Base-by-base conservation (phyloP, 1,140 invertebrate species). In the Druon quercuslanigerum region DNA sequence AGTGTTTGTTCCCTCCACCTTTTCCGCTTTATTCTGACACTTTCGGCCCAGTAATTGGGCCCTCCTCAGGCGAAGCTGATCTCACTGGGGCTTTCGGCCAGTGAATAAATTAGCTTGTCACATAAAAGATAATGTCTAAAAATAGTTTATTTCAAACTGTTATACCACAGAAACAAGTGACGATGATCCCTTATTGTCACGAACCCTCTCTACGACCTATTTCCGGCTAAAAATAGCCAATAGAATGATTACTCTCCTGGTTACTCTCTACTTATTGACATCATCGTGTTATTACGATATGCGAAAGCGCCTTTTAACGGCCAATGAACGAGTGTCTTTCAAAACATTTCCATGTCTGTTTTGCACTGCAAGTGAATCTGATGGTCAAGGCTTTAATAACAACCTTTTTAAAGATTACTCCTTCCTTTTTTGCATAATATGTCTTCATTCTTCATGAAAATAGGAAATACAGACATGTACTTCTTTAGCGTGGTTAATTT, bases 201-300 rank as follows among this genome's bases (percentile, higher is more conserved):
- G 78, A 85, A 83, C 88, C 85, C 86, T 87, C 81, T 74, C 46
- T 84, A 83, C 86, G 89, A 89, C 87, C 89, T 87, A 91, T 90
- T 90, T 90, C 85, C 84, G 83, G 79, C 89, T 91, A 91, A 90
- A 90, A 91, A 91, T 91, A 91, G 88, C 88, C 85, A 90, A 90
- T 90, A 87, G 87, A 84, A 91, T 90, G 87, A 91, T 90, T 88
- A 78, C 76, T 84, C 82, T 83, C 75, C 79, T 78, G 78, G 80
- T 82, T 78, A 75, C 79, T 85, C 79, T 80, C 57, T 20, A 72
- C 33, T 76, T 33, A 33, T 33, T 40, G 76, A 78, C 78, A 66
- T n/a, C 54, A 66, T 33, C 13, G 19, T 40, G 12, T 75, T 76
- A 46, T 54, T 50, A 71, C 75, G 19, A 76, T 46, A 46, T 77